Percentiles rank a stretch among this genome's conserved stretches.
Conservation (phyloP, 1,140 invertebrate genomes). For the Zaprionus africanus region DNA sequence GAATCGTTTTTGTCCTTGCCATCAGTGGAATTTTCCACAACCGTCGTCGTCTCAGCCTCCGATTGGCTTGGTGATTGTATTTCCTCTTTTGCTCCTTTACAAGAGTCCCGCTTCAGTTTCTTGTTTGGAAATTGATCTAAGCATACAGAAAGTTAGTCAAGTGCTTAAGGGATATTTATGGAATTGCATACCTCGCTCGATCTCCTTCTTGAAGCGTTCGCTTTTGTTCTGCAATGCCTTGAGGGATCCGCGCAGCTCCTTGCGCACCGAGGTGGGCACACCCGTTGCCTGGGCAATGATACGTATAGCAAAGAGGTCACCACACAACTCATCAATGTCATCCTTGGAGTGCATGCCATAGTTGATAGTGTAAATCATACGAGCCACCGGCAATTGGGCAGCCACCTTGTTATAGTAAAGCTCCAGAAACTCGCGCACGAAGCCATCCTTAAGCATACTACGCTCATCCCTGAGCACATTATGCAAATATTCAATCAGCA, state of each 20-base stretch:
- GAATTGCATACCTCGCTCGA: conserved; percentile 56
- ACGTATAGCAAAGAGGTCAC: conserved; percentile 83
- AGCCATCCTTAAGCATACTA: conserved; percentile 76
- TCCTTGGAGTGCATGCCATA: conserved; percentile 83
- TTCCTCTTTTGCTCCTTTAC: conserved; percentile 52
- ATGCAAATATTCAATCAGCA: conserved; percentile 80
- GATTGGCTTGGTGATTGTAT: conserved; percentile 7
- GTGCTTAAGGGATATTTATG: neutral
- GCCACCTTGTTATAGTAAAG: conserved; percentile 82
- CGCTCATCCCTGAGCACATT: conserved; percentile 76
- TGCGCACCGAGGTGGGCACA: conserved; percentile 76
- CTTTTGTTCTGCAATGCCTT: conserved; percentile 74
- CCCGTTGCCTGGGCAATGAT: conserved; percentile 81
- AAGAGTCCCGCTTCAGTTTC: conserved; percentile 65
- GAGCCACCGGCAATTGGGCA: conserved; percentile 72
- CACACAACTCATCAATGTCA: conserved; percentile 81
- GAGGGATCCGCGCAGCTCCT: conserved; percentile 76
- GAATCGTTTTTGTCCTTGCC: conserved; percentile 31
- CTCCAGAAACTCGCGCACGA: conserved; percentile 80
- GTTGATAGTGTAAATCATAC: conserved; percentile 81
- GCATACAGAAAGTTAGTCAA: neutral
- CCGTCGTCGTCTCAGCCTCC: conserved; percentile 18
- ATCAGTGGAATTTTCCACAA: conserved; percentile 27
- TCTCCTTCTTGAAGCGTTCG: conserved; percentile 71
- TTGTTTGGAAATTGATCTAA: conserved; percentile 71